Base-by-base conservation (phyloP, 2,113 vertebrate species). In the Pyrgilauda ruficollis region DNA sequence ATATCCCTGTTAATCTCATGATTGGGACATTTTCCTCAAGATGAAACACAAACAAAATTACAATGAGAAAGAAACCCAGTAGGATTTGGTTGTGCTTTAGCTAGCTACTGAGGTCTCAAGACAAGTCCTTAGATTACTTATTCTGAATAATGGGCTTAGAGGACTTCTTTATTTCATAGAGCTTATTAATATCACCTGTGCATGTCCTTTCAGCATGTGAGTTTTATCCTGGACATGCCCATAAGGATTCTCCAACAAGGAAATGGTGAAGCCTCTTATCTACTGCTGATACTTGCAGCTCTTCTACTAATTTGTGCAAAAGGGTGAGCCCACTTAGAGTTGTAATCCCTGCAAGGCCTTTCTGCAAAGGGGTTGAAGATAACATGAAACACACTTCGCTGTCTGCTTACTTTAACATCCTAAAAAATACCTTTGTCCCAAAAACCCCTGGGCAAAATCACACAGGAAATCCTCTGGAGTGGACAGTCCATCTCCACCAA, bases 31-130 rank as follows among this genome's bases (percentile, higher is more conserved):
- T 87, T 94, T 91, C 69, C 52, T 91, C 64, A 73, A 90, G 44
- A 75, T 87, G 80, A 96, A 94, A 90, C 43, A 92, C 69, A 89
- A 87, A 74, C 13, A 63, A 72, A 68, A 75, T 77, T 94, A 95
- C 66, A 93, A 53, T 89, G 35, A 37, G 39, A 89, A 89, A 81
- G 52, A 84, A 86, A 84, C 23, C 7, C 27, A 44, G 75, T 18
- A 74, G 67, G 72, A 92, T 95, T 90, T 96, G 47, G 49, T 76
- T 67, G 64, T 59, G 64, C 10, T 77, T 94, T 68, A 52, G 24
- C 24, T 87, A 18, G 35, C 58, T 81, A 47, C 46, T 56, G 46
- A 89, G 39, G 83, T 86, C 67, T 86, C 43, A 67, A 58, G 56
- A 89, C 39, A 90, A 77, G 61, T 52, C 44, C 89, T 81, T 24